These are phyloP conservation scores for Lycophotia porphyrea DNA, from an alignment of 2,888 invertebrate genomes.

Conservation along the genomic window DNA sequence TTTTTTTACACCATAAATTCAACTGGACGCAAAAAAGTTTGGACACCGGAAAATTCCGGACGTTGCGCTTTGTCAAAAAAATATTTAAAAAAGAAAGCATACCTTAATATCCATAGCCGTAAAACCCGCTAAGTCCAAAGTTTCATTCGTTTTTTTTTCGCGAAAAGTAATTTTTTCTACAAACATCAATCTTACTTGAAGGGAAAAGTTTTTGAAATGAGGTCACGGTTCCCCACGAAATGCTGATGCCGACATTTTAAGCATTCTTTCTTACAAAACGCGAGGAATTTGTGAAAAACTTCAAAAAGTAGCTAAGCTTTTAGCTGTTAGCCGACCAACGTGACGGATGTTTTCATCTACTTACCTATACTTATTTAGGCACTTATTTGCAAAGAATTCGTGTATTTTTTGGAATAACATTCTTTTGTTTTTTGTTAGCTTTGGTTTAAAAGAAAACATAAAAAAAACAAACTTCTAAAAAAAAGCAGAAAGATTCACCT, in stretches of 20 bases:
- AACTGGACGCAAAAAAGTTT: constrained; percentile 25
- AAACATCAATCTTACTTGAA: constrained; percentile 86
- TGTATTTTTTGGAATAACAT: neutral
- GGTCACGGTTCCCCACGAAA: constrained; percentile 83
- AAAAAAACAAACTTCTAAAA: neutral
- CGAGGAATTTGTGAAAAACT: constrained; percentile 77
- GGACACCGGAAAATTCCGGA: constrained; percentile 15
- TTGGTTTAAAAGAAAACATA: neutral
- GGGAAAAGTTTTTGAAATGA: constrained; percentile 82
- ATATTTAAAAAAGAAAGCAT: constrained; percentile 52
- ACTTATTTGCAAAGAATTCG: neutral
- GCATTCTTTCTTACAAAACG: constrained; percentile 78
- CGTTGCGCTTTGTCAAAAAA: constrained; percentile 43
- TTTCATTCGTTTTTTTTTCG: constrained; percentile 67
- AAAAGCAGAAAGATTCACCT: neutral
- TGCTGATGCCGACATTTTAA: constrained; percentile 80
- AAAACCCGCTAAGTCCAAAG: constrained; percentile 57
- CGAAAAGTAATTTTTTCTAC: constrained; percentile 74
- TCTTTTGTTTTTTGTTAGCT: neutral
- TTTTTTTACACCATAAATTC: neutral
- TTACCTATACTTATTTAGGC: constrained; percentile 8
- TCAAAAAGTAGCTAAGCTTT: constrained; percentile 69
- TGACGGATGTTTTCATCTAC: constrained; percentile 38
- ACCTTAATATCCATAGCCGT: constrained; percentile 58
- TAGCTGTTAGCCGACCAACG: constrained; percentile 64